phyloP scores from a whole-genome alignment of 2,888 invertebrate genomes.

The Macrostomum cliftonense region DNA sequence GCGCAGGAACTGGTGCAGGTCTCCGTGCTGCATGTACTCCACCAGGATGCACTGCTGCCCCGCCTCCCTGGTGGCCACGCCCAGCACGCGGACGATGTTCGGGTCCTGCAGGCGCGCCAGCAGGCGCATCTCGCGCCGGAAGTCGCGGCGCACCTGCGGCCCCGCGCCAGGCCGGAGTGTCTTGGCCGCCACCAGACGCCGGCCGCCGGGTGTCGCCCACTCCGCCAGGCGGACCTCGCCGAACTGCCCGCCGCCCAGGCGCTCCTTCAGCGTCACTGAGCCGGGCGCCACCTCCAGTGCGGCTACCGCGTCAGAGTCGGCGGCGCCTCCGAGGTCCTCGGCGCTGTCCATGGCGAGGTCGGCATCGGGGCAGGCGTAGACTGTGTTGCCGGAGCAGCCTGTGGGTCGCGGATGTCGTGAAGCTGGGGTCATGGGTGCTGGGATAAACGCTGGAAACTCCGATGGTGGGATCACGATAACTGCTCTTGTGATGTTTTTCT shows the following conservation, averaged over 20 bases:
- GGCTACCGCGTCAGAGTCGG: neutral
- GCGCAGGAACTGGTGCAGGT: constrained; percentile 58
- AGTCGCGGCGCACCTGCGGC: constrained; percentile 54
- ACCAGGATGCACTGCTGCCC: constrained; percentile 71
- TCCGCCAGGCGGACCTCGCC: constrained; percentile 49
- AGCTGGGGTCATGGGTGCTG: no score
- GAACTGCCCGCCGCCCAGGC: constrained; percentile 67
- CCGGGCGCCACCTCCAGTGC: neutral
- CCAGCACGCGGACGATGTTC: constrained; percentile 61
- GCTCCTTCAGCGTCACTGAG: constrained; percentile 51
- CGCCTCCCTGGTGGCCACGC: constrained; percentile 59
- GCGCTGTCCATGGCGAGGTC: neutral
- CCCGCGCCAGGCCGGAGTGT: constrained; percentile 59
- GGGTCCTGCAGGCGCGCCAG: constrained; percentile 64
- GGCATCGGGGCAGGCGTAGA: constrained; percentile 1
- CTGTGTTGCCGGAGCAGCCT: constrained; percentile 3
- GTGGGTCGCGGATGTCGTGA: neutral
- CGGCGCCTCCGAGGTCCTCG: neutral
- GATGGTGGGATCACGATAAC: no score
- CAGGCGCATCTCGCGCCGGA: constrained; percentile 65
- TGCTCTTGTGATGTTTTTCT: no score
- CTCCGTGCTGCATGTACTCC: constrained; percentile 68
- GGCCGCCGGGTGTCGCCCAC: neutral
- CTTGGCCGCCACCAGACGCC: constrained; percentile 60
- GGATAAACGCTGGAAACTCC: no score